Percentiles rank a stretch among this genome's conserved stretches.
These are phyloP conservation scores for Tachyglossus aculeatus DNA, from an alignment of 2,797 vertebrate genomes.

Conservation along the genomic window DNA sequence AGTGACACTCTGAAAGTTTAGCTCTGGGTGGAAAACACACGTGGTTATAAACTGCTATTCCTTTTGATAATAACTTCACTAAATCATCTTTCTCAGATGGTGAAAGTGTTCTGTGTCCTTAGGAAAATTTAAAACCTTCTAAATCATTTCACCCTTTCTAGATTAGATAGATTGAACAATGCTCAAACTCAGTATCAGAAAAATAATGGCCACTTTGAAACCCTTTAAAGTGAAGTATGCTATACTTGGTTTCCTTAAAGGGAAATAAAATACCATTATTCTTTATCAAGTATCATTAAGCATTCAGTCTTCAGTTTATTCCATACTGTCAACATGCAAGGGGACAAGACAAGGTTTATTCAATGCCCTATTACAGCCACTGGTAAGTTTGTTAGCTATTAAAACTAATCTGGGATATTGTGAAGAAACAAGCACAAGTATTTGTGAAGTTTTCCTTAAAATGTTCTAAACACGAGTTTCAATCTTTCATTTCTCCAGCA, in stretches of 20 bases:
- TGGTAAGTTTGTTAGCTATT: no score
- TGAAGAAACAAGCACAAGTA: no score
- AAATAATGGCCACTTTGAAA: slow-evolving; percentile 55
- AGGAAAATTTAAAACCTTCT: slow-evolving; percentile 26
- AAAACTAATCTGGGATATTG: no score
- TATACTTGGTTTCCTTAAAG: no score
- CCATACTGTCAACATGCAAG: slow-evolving; percentile 13
- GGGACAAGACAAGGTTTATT: slow-evolving; percentile 22
- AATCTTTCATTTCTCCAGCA: not conserved
- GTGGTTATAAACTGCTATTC: slow-evolving; percentile 26
- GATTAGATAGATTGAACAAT: slow-evolving; percentile 34
- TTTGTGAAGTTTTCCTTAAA: slow-evolving; percentile 21
- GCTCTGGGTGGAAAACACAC: not conserved
- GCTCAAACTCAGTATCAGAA: slow-evolving; percentile 45
- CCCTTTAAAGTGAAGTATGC: no score
- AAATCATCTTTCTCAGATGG: slow-evolving; percentile 4
- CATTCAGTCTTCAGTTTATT: not conserved
- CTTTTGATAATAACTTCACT: not conserved
- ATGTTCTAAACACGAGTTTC: slow-evolving; percentile 7
- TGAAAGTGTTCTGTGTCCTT: not conserved
- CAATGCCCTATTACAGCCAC: not conserved
- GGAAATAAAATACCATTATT: no score
- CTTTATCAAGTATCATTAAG: not conserved
- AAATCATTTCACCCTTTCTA: slow-evolving; percentile 35
- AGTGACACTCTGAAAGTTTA: not conserved